Evolutionary conservation across 2,888 invertebrate species (phyloP), one percentile per base, ranked within the genome.

Genomic region (Heteromyza rotundicornis): DNA sequence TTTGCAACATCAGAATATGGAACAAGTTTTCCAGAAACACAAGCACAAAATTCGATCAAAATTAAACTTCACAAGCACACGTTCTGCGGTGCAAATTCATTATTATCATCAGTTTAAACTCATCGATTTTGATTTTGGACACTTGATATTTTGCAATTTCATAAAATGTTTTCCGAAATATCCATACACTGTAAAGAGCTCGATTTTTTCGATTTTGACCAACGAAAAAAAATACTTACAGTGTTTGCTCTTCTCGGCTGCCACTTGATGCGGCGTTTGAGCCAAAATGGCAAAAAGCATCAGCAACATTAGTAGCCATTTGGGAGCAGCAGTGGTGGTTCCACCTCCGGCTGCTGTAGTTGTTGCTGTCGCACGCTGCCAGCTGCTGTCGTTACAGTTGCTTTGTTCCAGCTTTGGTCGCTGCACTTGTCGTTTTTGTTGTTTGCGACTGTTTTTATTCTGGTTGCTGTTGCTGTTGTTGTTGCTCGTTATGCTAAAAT

Each of bases 171-270:
- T n/a, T n/a, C n/a, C n/a, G n/a, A n/a, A n/a, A n/a, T n/a, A n/a
- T n/a, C n/a, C n/a, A n/a, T n/a, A n/a, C n/a, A n/a, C n/a, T n/a
- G n/a, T n/a, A n/a, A n/a, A n/a, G n/a, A n/a, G n/a, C n/a, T n/a
- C n/a, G n/a, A n/a, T n/a, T n/a, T n/a, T n/a, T n/a, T n/a, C n/a
- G n/a, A n/a, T n/a, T n/a, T n/a, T n/a, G n/a, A n/a, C n/a, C n/a
- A n/a, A n/a, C n/a, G n/a, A n/a, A 17, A 20, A 20, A 36, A 17
- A 40, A 58, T 78, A 82, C 82, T 82, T 69, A 82, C 82, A 82
- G 70, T 82, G 81, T 77, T 82, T 82, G 70, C 82, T 82, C 71
- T 82, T 81, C 71, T 82, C 82, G 65, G 82, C 82, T 64, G 78
- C 73, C 70, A 79, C 81, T 77, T 80, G 78, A 66, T 76, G 73